phyloP scores from a whole-genome alignment of 2,113 vertebrate genomes.

The Gadus chalcogrammus region DNA sequence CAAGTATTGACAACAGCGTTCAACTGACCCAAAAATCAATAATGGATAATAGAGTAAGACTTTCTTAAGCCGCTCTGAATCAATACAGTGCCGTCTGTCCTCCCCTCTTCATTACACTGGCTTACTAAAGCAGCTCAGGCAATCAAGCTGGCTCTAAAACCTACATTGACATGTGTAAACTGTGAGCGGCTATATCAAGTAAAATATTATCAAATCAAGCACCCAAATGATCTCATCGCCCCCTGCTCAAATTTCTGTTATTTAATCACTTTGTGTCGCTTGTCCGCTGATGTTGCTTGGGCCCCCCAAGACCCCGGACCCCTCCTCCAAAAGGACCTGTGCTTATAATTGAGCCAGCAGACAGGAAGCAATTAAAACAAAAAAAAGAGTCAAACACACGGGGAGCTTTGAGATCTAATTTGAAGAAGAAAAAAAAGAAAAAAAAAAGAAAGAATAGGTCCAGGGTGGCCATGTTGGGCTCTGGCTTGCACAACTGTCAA shows the following conservation, averaged over 20 bases:
- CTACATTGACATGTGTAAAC: constrained; percentile 39
- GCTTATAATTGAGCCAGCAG: constrained; percentile 68
- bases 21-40: constrained; percentile 56
- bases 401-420: constrained; percentile 66
- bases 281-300: constrained; percentile 42
- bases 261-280: constrained; percentile 50
- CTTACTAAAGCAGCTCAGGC: constrained; percentile 22
- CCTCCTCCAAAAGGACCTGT: constrained; percentile 37
- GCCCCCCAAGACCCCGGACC: neutral
- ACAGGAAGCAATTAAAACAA: constrained; percentile 74
- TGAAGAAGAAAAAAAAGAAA: constrained; percentile 46
- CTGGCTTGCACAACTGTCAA: constrained; percentile 80
- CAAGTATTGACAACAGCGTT: constrained; percentile 35
- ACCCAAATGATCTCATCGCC: constrained; percentile 54
- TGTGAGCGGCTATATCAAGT: constrained; percentile 32
- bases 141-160: constrained; percentile 35
- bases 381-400: constrained; percentile 69
- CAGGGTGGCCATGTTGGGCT: constrained; percentile 45
- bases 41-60: constrained; percentile 38
- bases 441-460: constrained; percentile 14
- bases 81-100: constrained; percentile 32
- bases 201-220: constrained; percentile 57
- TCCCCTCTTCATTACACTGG: constrained; percentile 28
- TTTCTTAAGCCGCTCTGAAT: constrained; percentile 37
- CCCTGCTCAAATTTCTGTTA: constrained; percentile 59